Evolutionary conservation across 2,113 vertebrate species (phyloP).

Genomic region (Bambusicola thoracicus): DNA sequence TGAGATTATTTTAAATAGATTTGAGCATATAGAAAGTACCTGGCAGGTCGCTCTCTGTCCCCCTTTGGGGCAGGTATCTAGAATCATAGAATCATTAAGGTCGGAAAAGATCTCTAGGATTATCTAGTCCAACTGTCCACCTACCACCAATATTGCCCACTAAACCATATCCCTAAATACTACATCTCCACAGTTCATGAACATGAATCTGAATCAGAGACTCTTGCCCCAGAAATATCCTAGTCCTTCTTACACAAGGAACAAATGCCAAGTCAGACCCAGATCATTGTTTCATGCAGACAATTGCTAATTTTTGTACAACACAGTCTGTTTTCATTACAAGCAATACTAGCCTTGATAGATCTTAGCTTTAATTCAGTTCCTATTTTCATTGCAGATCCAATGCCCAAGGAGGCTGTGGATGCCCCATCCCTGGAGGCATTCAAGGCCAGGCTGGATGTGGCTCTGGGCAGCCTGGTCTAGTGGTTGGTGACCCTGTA

Average conservation of each 20-base stretch:
- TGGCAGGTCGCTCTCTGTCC: neutral
- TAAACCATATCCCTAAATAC: too few relatives aligned
- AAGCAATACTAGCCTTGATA: neutral
- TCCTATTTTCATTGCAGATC: neutral
- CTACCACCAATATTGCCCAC: too few relatives aligned
- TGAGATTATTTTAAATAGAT: neutral
- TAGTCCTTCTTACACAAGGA: neutral
- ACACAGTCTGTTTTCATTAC: neutral
- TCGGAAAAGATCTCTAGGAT: too few relatives aligned
- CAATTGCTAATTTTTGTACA: neutral
- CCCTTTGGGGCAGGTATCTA: neutral
- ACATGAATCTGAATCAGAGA: neutral
- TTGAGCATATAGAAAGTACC: neutral
- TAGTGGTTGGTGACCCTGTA: too few relatives aligned
- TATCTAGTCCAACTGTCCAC: too few relatives aligned
- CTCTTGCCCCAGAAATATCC: neutral
- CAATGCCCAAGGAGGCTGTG: too few relatives aligned
- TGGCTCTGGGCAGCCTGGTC: too few relatives aligned
- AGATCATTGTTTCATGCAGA: neutral
- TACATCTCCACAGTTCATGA: too few relatives aligned
- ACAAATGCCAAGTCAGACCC: neutral
- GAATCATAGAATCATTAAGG: too few relatives aligned
- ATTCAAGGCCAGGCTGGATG: too few relatives aligned
- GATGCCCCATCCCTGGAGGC: too few relatives aligned
- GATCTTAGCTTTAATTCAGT: neutral